These are phyloP conservation scores for Thripadectes ignobilis DNA, from an alignment of 2,797 vertebrate genomes.

Conservation along the genomic window DNA sequence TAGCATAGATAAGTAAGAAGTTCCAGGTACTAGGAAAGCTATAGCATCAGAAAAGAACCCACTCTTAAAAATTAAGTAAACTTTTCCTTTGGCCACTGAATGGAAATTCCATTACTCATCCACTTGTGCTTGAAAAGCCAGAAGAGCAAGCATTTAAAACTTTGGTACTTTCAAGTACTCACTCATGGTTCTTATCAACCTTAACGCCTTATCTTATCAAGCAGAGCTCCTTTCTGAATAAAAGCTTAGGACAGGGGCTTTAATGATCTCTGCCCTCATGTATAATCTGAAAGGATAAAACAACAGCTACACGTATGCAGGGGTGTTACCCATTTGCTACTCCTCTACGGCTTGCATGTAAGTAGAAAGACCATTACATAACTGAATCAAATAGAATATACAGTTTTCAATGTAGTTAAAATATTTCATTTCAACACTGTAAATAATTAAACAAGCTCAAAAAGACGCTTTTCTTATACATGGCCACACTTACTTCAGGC, in stretches of 20 bases:
- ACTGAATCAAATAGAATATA: neutral
- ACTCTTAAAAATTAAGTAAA: neutral
- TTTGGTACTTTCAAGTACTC: neutral
- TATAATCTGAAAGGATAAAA: neutral
- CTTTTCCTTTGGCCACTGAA: neutral
- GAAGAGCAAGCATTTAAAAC: accelerated
- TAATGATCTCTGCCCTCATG: neutral
- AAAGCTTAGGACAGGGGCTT: neutral
- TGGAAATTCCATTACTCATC: neutral
- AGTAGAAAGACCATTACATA: neutral
- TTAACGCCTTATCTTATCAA: neutral
- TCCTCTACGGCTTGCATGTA: neutral
- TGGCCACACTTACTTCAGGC: neutral
- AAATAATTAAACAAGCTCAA: neutral
- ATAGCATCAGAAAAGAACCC: neutral
- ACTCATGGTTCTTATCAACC: neutral
- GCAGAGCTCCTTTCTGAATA: neutral
- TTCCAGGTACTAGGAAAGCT: neutral
- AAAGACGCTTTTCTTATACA: neutral
- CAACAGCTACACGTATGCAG: neutral
- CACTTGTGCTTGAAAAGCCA: neutral
- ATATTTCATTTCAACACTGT: neutral
- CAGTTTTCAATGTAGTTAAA: neutral
- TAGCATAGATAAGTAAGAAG: accelerated
- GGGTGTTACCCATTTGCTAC: neutral